phyloP scores from a whole-genome alignment of 64 coral and sea anemone species.

The Exaiptasia diaphana region DNA sequence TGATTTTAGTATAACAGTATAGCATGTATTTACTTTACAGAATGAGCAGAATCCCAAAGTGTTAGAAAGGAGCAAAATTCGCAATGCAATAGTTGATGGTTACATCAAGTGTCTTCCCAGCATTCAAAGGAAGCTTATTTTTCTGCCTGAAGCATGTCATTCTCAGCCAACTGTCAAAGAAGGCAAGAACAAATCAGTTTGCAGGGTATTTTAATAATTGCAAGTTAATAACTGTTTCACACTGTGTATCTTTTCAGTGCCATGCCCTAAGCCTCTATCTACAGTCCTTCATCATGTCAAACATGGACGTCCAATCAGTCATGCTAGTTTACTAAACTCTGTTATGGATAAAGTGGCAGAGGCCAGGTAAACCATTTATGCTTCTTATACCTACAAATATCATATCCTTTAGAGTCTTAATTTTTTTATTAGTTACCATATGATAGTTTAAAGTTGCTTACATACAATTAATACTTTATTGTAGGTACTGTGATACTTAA shows the following conservation, averaged over 20 bases:
- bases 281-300: conserved; percentile 75
- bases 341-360: conserved; percentile 88
- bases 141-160: conserved; percentile 49
- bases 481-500: too few species aligned
- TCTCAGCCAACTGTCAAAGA: conserved; percentile 27
- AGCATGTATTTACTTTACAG: not conserved
- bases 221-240: not conserved
- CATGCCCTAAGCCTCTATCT: conserved; percentile 88
- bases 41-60: not conserved
- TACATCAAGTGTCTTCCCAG: conserved; percentile 78
- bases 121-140: conserved; percentile 73
- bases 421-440: too few species aligned
- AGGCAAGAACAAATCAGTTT: not conserved
- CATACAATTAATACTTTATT: too few species aligned
- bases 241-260: conserved; percentile 39
- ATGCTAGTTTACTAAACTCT: conserved; percentile 77
- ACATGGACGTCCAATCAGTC: conserved; percentile 60
- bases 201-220: not conserved
- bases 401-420: not conserved
- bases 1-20: too few species aligned
- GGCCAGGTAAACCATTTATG: conserved; percentile 47
- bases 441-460: too few species aligned
- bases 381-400: not conserved
- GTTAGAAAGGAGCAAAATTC: conserved; percentile 69
- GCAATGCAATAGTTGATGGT: conserved; percentile 86